Percentiles rank a stretch among this genome's conserved stretches.
phyloP scores from a whole-genome alignment of 2,888 invertebrate genomes.

The Watsonalla cultraria region DNA sequence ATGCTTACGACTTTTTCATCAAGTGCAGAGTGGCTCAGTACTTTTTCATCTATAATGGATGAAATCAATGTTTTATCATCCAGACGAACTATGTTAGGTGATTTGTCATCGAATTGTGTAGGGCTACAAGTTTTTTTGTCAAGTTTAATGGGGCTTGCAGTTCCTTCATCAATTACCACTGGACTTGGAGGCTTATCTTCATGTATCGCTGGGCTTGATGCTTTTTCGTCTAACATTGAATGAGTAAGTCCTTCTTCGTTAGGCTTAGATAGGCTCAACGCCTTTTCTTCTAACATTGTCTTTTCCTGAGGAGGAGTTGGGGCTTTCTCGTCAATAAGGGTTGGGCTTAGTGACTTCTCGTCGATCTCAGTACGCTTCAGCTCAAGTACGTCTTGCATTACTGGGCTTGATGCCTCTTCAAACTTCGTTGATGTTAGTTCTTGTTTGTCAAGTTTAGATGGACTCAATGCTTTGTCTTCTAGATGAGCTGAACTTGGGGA shows the following conservation, averaged over 20 bases:
- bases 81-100: neutral
- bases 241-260: slow-evolving; percentile 2
- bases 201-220: neutral
- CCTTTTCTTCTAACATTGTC: neutral
- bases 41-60: too few relatives aligned
- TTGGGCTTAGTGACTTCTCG: slow-evolving; percentile 8
- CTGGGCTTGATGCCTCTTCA: slow-evolving; percentile 9
- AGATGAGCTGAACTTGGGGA: slow-evolving; percentile 1
- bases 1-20: too few relatives aligned
- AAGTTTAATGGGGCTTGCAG: too few relatives aligned
- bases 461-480: slow-evolving; percentile 4
- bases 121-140: too few relatives aligned
- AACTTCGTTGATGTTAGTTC: neutral
- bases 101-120: too few relatives aligned
- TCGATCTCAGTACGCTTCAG: neutral
- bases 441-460: neutral
- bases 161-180: too few relatives aligned
- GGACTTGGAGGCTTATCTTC: too few relatives aligned
- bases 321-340: slow-evolving; percentile 1
- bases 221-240: neutral
- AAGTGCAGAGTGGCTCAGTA: too few relatives aligned
- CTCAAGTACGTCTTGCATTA: neutral
- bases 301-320: neutral
- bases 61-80: too few relatives aligned
- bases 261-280: slow-evolving; percentile 3